These are phyloP conservation scores for Drosophila lini DNA, from an alignment of 1,140 invertebrate genomes.

Conservation along the genomic window DNA sequence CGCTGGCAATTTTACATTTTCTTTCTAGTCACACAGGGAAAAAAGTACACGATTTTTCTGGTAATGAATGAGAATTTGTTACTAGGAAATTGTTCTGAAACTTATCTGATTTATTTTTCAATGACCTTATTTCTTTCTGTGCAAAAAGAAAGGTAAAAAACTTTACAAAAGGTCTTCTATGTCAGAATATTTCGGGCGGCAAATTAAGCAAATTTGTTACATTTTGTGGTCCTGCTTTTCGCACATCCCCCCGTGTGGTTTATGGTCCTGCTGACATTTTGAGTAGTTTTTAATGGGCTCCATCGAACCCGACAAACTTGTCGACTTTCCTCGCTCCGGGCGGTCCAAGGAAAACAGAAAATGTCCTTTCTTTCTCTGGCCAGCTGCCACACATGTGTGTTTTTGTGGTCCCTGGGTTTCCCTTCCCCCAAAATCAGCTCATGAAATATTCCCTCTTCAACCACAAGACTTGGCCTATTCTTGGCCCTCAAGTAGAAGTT, in stretches of 20 bases:
- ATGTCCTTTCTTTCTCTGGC: constrained; percentile 37
- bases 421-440: neutral
- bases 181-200: constrained; percentile 11
- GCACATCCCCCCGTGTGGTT: constrained; percentile 29
- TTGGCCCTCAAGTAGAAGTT: neutral
- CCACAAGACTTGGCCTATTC: constrained; percentile 46
- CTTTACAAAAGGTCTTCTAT: neutral
- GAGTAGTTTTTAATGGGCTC: constrained; percentile 79
- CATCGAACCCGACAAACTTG: constrained; percentile 58
- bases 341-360: constrained; percentile 27
- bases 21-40: neutral
- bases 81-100: too few relatives aligned
- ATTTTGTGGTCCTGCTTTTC: constrained; percentile 33
- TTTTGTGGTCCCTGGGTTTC: neutral
- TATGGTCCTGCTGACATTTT: constrained; percentile 68
- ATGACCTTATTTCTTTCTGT: neutral
- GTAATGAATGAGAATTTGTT: neutral
- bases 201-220: constrained; percentile 70
- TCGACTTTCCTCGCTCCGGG: constrained; percentile 56
- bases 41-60: constrained; percentile 9
- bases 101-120: neutral
- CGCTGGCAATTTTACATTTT: constrained; percentile 2
- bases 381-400: constrained; percentile 29
- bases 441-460: constrained; percentile 24
- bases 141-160: constrained; percentile 4